Evolutionary conservation across 2,888 invertebrate genomes (phyloP), one percentile per base, ranked within the genome.

Genomic region (Fragum fragum): DNA sequence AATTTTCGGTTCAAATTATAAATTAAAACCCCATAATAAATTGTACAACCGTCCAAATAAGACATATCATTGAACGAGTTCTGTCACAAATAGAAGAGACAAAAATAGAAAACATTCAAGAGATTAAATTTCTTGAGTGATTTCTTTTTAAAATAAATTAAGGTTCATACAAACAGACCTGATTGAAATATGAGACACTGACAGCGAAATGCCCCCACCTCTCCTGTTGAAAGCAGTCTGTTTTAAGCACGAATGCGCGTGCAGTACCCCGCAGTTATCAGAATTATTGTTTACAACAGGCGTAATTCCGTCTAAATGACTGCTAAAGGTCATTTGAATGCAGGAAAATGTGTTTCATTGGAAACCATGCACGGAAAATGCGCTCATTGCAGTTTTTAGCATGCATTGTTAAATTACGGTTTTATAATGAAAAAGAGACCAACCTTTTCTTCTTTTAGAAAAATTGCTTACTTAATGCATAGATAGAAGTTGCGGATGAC

Each of bases 221-320:
- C 57, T 26, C 26, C 9, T 26, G 26, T 23, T 57, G 57, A 57
- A 57, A 57, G 57, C 2, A 9, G 11, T 57, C 57, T 21, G 61
- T 32, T 61, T 16, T 61, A 61, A 61, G 61, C 61, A 61, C 61
- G 61, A 32, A 61, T 28, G 61, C 61, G 61, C 61, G 61, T 61
- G 61, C n/a, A 29, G 32, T 32, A 32, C 32, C 29, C 61, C 61
- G 32, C 61, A 61, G 61, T 32, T 28, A 32, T 18, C 32, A 61
- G 32, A 16, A 29, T 14, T 61, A 61, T 61, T 61, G 61, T 61
- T 61, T 61, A 61, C n/a, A 18, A 32, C 61, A 32, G 11, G 5
- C 29, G 26, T 57, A 57, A 57, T 28, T 57, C 26, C 57, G 57
- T 57, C 28, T 57, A 28, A 57, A 57, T 28, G 57, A 0, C 26